A percentile compares a stretch with the other conserved stretches of the same genome.
phyloP scores from a whole-genome alignment of 2,888 invertebrate species.

The Odontocolon sp. region DNA sequence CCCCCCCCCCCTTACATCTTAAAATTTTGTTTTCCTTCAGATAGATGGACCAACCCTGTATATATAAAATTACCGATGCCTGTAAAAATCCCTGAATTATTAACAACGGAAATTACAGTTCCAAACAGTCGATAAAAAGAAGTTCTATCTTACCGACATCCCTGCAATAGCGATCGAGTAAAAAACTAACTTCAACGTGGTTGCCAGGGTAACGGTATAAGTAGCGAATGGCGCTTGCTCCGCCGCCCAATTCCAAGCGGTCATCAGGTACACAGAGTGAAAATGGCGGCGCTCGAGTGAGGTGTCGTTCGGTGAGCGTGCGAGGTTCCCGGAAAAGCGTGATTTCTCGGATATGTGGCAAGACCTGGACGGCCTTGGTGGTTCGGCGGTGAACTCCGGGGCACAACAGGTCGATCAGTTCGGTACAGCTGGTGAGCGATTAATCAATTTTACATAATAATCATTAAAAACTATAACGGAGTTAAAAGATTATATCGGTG shows the following conservation, averaged over 20 bases:
- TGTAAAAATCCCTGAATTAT: neutral
- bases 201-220: conserved; percentile 58
- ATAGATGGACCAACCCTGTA: no score
- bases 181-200: conserved; percentile 49
- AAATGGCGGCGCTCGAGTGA: conserved; percentile 78
- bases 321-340: conserved; percentile 49
- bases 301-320: conserved; percentile 65
- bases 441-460: neutral
- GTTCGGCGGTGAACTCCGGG: conserved; percentile 74
- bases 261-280: conserved; percentile 69
- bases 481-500: conserved; percentile 5
- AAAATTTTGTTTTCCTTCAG: no score
- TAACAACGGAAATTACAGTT: neutral
- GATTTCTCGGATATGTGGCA: conserved; percentile 76
- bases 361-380: conserved; percentile 76
- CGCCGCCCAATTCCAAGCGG: conserved; percentile 47
- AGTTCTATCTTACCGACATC: neutral
- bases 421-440: conserved; percentile 75
- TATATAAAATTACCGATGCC: no score
- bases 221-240: conserved; percentile 54
- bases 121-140: neutral
- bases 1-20: no score
- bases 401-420: conserved; percentile 78
- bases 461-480: neutral
- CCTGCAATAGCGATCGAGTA: conserved; percentile 35